Evolutionary conservation across 2,888 invertebrate genomes (phyloP).

Genomic region (Cyaniris semiargus): DNA sequence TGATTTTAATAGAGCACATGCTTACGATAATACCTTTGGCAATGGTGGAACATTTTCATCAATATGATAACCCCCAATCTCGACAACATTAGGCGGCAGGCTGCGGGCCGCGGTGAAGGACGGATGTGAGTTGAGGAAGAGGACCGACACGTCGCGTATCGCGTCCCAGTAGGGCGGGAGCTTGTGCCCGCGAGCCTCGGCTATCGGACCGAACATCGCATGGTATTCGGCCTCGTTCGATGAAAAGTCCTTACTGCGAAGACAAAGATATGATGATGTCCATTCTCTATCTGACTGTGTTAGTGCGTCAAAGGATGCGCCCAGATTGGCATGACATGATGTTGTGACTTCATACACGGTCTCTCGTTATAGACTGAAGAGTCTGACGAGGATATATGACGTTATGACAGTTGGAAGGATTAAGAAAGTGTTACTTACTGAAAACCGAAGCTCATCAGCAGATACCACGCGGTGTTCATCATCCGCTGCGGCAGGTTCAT

Average conservation of each 20-base stretch:
- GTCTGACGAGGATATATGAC: too few species aligned
- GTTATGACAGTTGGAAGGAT: too few species aligned
- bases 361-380: too few species aligned
- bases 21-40: constrained; percentile 39
- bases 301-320: too few species aligned
- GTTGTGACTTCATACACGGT: too few species aligned
- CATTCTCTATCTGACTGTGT: neutral
- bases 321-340: too few species aligned
- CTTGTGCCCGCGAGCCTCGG: constrained; percentile 31
- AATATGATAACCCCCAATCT: constrained; percentile 44
- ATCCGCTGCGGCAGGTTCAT: constrained; percentile 54
- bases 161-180: constrained; percentile 35
- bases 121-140: constrained; percentile 39
- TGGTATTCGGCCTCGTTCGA: constrained; percentile 31
- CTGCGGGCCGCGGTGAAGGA: constrained; percentile 36
- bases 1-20: too few species aligned
- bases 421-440: neutral
- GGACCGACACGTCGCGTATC: constrained; percentile 34
- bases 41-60: constrained; percentile 39
- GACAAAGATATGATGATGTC: neutral
- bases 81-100: constrained; percentile 42
- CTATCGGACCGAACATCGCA: constrained; percentile 33
- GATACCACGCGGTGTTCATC: constrained; percentile 43
- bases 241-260: constrained; percentile 6
- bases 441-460: constrained; percentile 19